Conservation (phyloP, 2,888 invertebrate genomes). For the Andrena fulva region DNA sequence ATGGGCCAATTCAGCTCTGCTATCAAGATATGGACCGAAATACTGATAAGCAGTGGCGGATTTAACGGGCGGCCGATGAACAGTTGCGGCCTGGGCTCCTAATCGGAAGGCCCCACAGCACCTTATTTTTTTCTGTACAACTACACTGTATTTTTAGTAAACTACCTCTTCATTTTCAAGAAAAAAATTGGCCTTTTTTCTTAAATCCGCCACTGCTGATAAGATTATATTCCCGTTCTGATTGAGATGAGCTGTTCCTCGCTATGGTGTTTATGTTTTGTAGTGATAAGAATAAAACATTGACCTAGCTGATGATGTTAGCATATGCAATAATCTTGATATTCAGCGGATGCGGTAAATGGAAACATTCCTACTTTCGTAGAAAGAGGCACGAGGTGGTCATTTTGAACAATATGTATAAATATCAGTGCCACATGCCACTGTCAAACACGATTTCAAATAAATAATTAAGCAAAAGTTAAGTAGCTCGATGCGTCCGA, state of each 20-base stretch:
- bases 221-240: background rate
- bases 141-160: too few species aligned
- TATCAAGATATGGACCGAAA: background rate
- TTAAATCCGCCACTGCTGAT: background rate
- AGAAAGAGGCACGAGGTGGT: background rate
- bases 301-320: background rate
- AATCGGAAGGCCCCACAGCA: too few species aligned
- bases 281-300: background rate
- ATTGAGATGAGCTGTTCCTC: background rate
- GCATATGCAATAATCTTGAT: background rate
- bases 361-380: background rate
- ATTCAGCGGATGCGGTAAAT: background rate
- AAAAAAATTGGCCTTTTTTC: too few species aligned
- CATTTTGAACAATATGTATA: background rate
- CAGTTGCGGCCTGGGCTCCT: too few species aligned
- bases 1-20: background rate
- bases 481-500: background rate
- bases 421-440: background rate
- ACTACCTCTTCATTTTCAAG: too few species aligned
- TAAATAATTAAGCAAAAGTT: background rate
- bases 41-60: background rate
- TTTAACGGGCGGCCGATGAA: too few species aligned
- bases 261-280: background rate
- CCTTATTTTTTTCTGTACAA: too few species aligned
- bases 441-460: background rate